Base-by-base conservation (phyloP, 1,140 invertebrate genomes). In the Centruroides sculpturatus region DNA sequence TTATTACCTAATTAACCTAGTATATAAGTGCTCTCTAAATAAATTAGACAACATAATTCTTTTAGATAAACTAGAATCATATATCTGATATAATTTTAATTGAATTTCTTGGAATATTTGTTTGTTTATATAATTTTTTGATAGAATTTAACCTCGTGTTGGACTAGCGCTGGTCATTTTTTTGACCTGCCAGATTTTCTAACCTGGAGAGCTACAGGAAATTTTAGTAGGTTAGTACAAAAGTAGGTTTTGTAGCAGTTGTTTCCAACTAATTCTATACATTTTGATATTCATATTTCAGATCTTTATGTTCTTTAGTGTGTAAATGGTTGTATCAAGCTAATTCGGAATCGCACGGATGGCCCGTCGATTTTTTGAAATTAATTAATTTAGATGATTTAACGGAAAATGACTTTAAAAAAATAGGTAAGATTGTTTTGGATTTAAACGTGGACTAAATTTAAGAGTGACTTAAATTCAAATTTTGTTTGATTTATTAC, bases 161-260 rank as follows among this genome's bases (percentile, higher is more conserved):
- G 85, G 84, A 60, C 75, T 4, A 80, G 81, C 60, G 81, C 82
- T 56, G 80, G 80, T 50, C 78, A 84, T 59, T 86, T 92, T 64
- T 92, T 97, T 75, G 92, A 97, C 77, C 76, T 98, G 12, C 89
- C 92, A 0, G 94, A 98, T 76, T 98, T 86, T 72, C 74, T 98
- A 5, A 93, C 92, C 1, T 97, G 89, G 88, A 89, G 84, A 76
- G 86, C 90, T 1, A 94, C 92, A 5, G 83, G 81, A 55, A 79
- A 77, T 54, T 75, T 84, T 61, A 82, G 82, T 4, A 82, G 83
- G 83, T 41, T 41, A 41, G 41, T 41, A 3, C 41, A 41, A 41
- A 41, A 41, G 3, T 41, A 41, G 8, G 41, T 41, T 41, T 23
- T 23, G 23, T 23, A 23, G 23, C 2, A 41, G 41, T 41, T 41